Conservation (phyloP, 2,113 vertebrate genomes). For the Lampris incognitus region DNA sequence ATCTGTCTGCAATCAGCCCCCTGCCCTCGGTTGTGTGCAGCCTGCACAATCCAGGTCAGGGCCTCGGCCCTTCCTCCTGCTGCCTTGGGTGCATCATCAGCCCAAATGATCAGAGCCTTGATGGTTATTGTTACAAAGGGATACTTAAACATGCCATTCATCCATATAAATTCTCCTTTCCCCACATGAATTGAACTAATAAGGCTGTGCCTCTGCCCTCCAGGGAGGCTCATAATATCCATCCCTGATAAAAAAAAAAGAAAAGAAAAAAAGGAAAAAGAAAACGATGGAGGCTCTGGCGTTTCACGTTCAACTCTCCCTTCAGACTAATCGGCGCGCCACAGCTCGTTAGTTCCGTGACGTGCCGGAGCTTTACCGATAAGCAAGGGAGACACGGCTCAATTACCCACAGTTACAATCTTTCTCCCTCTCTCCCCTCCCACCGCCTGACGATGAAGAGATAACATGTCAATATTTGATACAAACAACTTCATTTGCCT, state of each 20-base stretch:
- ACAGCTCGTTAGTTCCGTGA: slow-evolving; percentile 83
- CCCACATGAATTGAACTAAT: slow-evolving; percentile 83
- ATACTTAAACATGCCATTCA: slow-evolving; percentile 77
- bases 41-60: slow-evolving; percentile 71
- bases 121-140: slow-evolving; percentile 83
- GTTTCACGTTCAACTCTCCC: slow-evolving; percentile 80
- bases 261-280: slow-evolving; percentile 17
- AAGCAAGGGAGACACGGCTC: slow-evolving; percentile 81
- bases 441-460: slow-evolving; percentile 75
- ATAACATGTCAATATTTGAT: slow-evolving; percentile 82
- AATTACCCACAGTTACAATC: slow-evolving; percentile 80
- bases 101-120: slow-evolving; percentile 75
- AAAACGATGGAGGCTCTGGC: slow-evolving; percentile 70
- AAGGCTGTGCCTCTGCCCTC: slow-evolving; percentile 80
- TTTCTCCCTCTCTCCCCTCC: slow-evolving; percentile 71
- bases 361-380: slow-evolving; percentile 80
- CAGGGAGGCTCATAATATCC: slow-evolving; percentile 81
- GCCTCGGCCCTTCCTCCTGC: slow-evolving; percentile 73
- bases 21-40: slow-evolving; percentile 66
- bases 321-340: slow-evolving; percentile 81
- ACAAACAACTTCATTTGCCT: slow-evolving; percentile 82
- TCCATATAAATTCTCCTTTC: slow-evolving; percentile 77
- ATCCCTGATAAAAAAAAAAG: slow-evolving; percentile 73
- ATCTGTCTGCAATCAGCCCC: slow-evolving; percentile 69
- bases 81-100: slow-evolving; percentile 79